Base-by-base conservation (phyloP, 2,888 invertebrate species). In the Cataglyphis cursor region DNA sequence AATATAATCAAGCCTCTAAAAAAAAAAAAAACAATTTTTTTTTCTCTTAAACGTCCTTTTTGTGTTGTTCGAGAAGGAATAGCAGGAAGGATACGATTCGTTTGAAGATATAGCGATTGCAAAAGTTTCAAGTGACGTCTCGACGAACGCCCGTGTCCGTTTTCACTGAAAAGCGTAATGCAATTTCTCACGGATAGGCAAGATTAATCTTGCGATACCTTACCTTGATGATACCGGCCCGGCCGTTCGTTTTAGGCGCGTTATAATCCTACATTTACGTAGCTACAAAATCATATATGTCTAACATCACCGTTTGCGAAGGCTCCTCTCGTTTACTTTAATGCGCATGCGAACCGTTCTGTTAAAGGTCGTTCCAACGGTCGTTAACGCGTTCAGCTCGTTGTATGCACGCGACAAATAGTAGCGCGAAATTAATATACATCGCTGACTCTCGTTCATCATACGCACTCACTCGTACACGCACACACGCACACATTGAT, bases 321-420 rank as follows among this genome's bases (percentile, higher is more conserved):
- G 89, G 85, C 83, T 87, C 81, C 75, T 76, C 70, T 74, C 65
- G 66, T 65, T 84, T 61, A 57, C 54, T 68, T 72, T 72, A 68
- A 62, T 65, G 80, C 82, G 73, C 85, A 86, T 81, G 90, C 84
- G 87, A 73, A 21, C 76, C 85, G 85, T 74, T 85, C 80, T 78
- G 82, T 83, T 85, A 89, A 86, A 88, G 88, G 91, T 78, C 44
- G 21, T 31, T 68, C 57, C 68, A 76, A 48, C 44, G 15, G 15
- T 61, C 74, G 35, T 92, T 89, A 89, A 91, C 92, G 89, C 90
- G 86, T 68, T 41, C 41, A 48, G 57, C 89, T 92, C 92, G 92
- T 92, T 90, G 90, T 91, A 90, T 89, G 89, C 90, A 89, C 87
- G 89, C 90, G 90, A 91, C 84, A 82, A 87, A 89, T 78, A 85